Base-by-base conservation (phyloP, 2,113 vertebrate genomes). In the Motacilla alba region DNA sequence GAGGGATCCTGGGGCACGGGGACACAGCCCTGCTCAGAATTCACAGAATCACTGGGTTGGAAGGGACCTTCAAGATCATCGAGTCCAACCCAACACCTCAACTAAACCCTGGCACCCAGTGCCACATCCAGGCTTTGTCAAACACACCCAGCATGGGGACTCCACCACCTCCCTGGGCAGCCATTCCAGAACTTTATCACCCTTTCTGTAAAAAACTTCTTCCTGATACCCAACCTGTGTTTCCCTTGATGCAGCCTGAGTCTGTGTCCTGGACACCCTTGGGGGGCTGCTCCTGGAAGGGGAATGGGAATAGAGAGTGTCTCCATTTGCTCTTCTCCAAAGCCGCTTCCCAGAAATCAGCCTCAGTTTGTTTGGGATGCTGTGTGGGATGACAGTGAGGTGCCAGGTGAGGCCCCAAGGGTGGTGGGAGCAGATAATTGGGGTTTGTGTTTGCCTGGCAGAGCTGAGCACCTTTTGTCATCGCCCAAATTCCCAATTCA, bases 1-100 rank as follows among this genome's bases (percentile, higher is more conserved):
- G 1, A 3, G 18, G 31, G 24, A 52, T 10, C 46, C 30, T 1
- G 15, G 3, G 8, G n/a, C 1, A 0, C 4, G 4, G 2, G 15
- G 43, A 6, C 41, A 10, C 53, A 8, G 26, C 39, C 46, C 37
- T 9, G 6, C 55, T 23, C 56, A 26, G 56, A 59, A 59, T 24
- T 24, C 33, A 58, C 56, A 58, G n/a, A 26, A 35, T 10, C 10
- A 7, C n/a, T 15, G 7, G 56, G 14, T 3, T 58, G 56, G n/a
- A 16, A 16, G 22, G 16, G 56, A 59, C n/a, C 22, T 24, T 16
- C 10, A 11, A 24, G 56, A 59, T 16, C 47, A 49, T 14, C 6
- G 56, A 58, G 56, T 35, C 3, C 22, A 35, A 11, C 56, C 1
- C 7, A 35, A 3, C 56, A 16, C 22, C 22, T 24, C n/a, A 24